Evolutionary conservation across 2,888 invertebrate species (phyloP).

Genomic region (Sclerodermus sp.): DNA sequence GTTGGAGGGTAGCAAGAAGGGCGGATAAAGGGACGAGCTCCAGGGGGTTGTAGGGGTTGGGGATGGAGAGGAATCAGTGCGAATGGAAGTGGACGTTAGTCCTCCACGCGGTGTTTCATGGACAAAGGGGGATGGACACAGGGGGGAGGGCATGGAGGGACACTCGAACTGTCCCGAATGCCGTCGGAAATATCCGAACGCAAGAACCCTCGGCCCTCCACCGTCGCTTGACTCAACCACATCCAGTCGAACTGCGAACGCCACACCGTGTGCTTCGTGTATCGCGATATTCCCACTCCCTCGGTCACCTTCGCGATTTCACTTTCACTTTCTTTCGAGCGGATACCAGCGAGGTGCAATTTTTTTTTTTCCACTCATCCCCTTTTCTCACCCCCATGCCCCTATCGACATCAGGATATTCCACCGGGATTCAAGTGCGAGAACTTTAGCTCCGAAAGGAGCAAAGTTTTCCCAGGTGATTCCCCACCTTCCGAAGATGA

Average conservation of each 20-base stretch:
- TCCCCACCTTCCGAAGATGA: background rate
- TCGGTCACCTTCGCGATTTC: background rate
- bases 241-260: constrained; percentile 54
- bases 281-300: background rate
- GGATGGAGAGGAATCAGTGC: constrained; percentile 27
- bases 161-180: constrained; percentile 36
- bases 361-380: background rate
- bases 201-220: too few species aligned
- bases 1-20: background rate
- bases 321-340: background rate
- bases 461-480: too few species aligned
- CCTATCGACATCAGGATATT: background rate
- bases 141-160: too few species aligned
- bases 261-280: constrained; percentile 40
- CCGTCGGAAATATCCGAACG: too few species aligned
- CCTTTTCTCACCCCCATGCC: background rate
- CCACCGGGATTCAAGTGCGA: too few species aligned
- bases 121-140: constrained; percentile 27
- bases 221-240: constrained; percentile 40
- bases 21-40: constrained; percentile 1
- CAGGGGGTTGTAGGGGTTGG: constrained; percentile 3
- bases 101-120: constrained; percentile 29
- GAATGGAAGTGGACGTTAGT: constrained; percentile 37
- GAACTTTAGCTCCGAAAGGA: too few species aligned
- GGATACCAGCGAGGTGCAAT: background rate